phyloP scores from a whole-genome alignment of 2,797 vertebrate species.

The Tapera naevia region DNA sequence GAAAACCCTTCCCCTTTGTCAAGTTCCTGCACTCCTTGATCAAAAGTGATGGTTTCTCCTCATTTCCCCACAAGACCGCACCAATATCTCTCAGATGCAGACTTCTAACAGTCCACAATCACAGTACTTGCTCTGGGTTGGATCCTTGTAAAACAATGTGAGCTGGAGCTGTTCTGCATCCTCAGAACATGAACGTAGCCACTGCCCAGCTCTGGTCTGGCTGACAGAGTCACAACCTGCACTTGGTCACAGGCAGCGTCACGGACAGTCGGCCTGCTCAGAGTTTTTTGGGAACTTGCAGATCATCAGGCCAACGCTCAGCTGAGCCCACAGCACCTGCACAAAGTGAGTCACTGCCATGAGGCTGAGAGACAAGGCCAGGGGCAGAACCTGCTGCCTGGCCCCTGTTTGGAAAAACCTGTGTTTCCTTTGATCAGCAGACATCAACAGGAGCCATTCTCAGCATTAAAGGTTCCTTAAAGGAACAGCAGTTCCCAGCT shows the following conservation, averaged over 20 bases:
- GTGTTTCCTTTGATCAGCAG: neutral
- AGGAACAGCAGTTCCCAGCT: neutral
- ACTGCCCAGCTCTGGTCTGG: neutral
- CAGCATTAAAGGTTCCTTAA: neutral
- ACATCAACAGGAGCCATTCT: fast-evolving
- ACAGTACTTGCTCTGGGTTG: neutral
- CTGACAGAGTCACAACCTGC: neutral
- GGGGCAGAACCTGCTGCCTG: neutral
- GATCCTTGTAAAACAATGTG: neutral
- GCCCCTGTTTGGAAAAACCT: neutral
- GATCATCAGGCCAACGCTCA: neutral
- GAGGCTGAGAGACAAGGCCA: neutral
- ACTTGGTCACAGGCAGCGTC: neutral
- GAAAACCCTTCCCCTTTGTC: no score
- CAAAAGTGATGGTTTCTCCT: neutral
- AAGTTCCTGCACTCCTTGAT: no score
- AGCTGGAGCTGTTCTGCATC: neutral
- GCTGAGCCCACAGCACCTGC: neutral
- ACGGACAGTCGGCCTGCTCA: neutral
- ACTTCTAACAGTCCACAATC: neutral
- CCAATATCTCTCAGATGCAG: fast-evolving
- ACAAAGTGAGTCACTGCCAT: neutral
- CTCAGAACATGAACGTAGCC: neutral
- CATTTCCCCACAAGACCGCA: fast-evolving
- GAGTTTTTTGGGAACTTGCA: neutral